Evolutionary conservation across 1,140 invertebrate genomes (phyloP).

Genomic region (Aphelenchoides fujianensis): DNA sequence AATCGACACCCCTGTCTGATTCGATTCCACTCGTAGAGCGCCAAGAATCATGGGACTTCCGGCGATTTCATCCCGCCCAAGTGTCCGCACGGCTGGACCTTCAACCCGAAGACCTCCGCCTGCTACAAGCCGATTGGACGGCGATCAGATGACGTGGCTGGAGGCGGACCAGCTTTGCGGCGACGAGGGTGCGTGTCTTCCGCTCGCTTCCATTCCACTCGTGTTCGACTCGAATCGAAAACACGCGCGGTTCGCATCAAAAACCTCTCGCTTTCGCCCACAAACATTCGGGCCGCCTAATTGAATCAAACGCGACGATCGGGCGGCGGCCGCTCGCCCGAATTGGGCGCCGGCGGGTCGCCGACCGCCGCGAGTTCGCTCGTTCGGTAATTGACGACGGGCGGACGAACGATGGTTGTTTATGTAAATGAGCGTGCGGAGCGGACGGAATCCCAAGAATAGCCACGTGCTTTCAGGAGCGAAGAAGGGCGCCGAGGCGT

Average conservation of each 20-base stretch:
- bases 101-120: slow-evolving; percentile 35
- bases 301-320: not conserved
- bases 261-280: slow-evolving; percentile 1
- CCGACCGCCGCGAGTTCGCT: not conserved
- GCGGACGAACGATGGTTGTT: no score
- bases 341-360: slow-evolving; percentile 14
- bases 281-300: slow-evolving; percentile 17
- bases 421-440: not conserved
- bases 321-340: not conserved
- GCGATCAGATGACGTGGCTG: slow-evolving; percentile 42
- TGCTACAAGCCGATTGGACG: slow-evolving; percentile 40
- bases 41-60: no score
- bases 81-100: slow-evolving; percentile 36
- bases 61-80: slow-evolving; percentile 19
- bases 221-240: slow-evolving; percentile 6
- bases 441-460: not conserved
- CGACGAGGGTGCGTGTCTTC: slow-evolving; percentile 34
- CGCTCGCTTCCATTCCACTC: not conserved
- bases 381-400: slow-evolving; percentile 10
- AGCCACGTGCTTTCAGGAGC: no score
- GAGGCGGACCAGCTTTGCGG: slow-evolving; percentile 46
- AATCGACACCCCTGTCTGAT: not conserved
- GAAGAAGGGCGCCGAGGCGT: slow-evolving; percentile 39
- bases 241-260: not conserved
- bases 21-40: not conserved